These are phyloP conservation scores for Xanthia icteritia DNA, from an alignment of 2,888 invertebrate species.

Conservation along the genomic window DNA sequence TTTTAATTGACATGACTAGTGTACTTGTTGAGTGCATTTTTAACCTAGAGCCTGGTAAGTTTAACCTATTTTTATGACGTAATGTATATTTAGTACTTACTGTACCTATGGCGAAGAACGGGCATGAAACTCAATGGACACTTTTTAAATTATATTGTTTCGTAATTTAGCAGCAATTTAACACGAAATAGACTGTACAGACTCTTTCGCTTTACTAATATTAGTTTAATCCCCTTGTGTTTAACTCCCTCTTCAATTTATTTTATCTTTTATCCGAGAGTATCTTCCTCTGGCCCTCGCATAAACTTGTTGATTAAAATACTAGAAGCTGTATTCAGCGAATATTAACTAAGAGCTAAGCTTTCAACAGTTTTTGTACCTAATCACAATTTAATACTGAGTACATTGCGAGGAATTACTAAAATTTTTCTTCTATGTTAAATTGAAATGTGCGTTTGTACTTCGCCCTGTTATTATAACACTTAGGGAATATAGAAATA, in stretches of 20 bases:
- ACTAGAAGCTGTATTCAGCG: constrained; percentile 23
- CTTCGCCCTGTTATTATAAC: background rate
- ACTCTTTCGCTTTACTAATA: background rate
- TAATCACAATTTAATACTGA: background rate
- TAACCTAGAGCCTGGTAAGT: no score
- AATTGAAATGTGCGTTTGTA: constrained; percentile 3
- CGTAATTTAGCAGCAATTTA: background rate
- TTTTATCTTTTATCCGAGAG: constrained; percentile 32
- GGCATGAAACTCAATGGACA: background rate
- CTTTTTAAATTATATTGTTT: background rate
- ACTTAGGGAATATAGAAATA: background rate
- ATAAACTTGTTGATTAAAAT: constrained; percentile 54
- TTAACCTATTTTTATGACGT: no score
- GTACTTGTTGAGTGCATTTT: no score
- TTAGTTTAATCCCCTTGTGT: background rate
- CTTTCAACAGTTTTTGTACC: constrained; percentile 31
- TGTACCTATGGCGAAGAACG: background rate
- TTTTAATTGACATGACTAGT: no score
- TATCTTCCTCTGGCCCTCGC: constrained; percentile 29
- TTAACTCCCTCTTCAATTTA: constrained; percentile 15
- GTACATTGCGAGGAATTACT: constrained; percentile 6
- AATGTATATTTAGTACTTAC: no score
- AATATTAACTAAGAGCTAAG: constrained; percentile 24
- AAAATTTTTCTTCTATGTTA: background rate
- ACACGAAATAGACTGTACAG: background rate